Evolutionary conservation across 2,797 vertebrate genomes (phyloP).

Genomic region (Ceryle rudis): DNA sequence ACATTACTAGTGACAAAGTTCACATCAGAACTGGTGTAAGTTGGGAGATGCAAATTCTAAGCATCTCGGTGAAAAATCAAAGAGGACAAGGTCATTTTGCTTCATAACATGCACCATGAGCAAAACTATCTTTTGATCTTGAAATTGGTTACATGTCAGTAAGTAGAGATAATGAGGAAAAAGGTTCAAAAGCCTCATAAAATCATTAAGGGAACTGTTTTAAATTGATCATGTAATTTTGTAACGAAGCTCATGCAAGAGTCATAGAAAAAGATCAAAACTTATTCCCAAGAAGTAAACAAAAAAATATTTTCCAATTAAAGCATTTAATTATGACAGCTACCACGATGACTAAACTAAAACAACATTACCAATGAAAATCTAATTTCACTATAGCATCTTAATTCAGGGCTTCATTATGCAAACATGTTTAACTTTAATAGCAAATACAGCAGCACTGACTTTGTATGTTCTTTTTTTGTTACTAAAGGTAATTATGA

Average conservation of each 20-base stretch:
- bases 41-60: not conserved
- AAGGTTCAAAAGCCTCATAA: not conserved
- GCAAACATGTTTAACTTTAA: not conserved
- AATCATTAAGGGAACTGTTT: not conserved
- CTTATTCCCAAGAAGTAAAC: not conserved
- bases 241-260: not conserved
- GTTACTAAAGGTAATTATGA: not conserved
- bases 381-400: not conserved
- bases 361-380: not conserved
- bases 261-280: not conserved
- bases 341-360: not conserved
- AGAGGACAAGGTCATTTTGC: not conserved
- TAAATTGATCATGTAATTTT: not conserved
- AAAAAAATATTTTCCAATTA: not conserved
- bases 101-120: rapidly evolving
- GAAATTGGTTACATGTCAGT: not conserved
- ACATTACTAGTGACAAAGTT: not conserved
- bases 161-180: not conserved
- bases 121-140: not conserved
- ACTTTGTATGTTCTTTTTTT: not conserved
- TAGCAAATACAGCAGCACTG: not conserved
- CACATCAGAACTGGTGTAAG: rapidly evolving
- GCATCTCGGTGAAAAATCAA: not conserved
- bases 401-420: not conserved
- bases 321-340: not conserved